Percentiles rank a stretch among this genome's conserved stretches.
Conservation (phyloP, 2,797 vertebrate species). For the Steatocranus sp. region DNA sequence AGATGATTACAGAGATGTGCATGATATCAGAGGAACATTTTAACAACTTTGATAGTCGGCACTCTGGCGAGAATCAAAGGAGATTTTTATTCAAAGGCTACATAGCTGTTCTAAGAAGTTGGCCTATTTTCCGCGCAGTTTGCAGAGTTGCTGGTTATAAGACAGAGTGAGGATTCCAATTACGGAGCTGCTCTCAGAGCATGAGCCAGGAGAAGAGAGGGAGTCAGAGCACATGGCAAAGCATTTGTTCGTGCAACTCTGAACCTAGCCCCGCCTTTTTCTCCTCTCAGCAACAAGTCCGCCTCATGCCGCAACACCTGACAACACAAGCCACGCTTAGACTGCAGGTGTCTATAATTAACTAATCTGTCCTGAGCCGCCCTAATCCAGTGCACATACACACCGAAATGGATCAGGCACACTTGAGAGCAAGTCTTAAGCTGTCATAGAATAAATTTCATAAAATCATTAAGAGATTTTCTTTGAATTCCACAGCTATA, state of each 20-base stretch:
- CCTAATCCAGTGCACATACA: slow-evolving; percentile 74
- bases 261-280: slow-evolving; percentile 23
- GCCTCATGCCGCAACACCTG: slow-evolving; percentile 76
- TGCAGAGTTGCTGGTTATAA: background rate
- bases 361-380: slow-evolving; percentile 79
- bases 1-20: background rate
- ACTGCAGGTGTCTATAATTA: slow-evolving; percentile 81
- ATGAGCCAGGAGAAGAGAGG: background rate
- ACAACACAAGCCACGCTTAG: slow-evolving; percentile 71
- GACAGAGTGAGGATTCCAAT: background rate
- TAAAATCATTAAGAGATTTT: background rate
- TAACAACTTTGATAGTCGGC: background rate
- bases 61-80: background rate
- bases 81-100: background rate
- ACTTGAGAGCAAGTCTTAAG: slow-evolving; percentile 22
- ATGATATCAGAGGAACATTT: background rate
- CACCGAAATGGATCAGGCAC: slow-evolving; percentile 53
- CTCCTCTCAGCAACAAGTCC: slow-evolving; percentile 20
- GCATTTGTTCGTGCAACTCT: slow-evolving; percentile 40
- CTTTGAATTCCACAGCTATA: background rate
- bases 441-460: background rate
- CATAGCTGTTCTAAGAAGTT: background rate
- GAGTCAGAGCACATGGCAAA: slow-evolving; percentile 58
- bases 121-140: background rate
- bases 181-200: background rate